Evolutionary conservation across 1,140 invertebrate species (phyloP).

Genomic region (Drosophila jambulina): DNA sequence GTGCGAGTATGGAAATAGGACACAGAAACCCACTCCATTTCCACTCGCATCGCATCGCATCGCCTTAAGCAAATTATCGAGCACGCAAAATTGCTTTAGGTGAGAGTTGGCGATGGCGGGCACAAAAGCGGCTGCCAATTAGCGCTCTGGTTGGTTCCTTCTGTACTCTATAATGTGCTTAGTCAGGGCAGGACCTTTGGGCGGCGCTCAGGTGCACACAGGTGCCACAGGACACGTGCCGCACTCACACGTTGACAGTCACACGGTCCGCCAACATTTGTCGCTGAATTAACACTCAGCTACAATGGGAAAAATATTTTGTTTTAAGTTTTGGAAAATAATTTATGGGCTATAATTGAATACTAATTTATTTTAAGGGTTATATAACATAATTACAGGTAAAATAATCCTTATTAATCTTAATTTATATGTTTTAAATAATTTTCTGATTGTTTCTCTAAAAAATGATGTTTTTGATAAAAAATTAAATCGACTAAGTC

Average conservation of each 20-base stretch:
- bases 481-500: background rate
- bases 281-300: constrained; percentile 13
- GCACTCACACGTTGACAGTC: constrained; percentile 20
- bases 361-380: background rate
- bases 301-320: background rate
- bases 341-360: background rate
- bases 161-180: constrained; percentile 62
- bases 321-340: background rate
- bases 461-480: background rate
- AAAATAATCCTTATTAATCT: background rate
- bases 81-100: constrained; percentile 69
- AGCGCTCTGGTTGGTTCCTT: constrained; percentile 47
- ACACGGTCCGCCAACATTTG: constrained; percentile 15
- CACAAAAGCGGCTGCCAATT: constrained; percentile 74
- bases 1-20: background rate
- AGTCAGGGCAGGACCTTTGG: constrained; percentile 65
- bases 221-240: constrained; percentile 63
- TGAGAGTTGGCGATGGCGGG: constrained; percentile 40
- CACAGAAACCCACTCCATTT: background rate
- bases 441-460: background rate
- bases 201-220: constrained; percentile 26
- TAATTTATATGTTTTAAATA: background rate
- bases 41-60: constrained; percentile 20
- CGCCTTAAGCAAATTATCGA: constrained; percentile 76
- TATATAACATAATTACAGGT: too few relatives aligned